Evolutionary conservation across 2,113 vertebrate species (phyloP).

Genomic region (Macquaria australasica): DNA sequence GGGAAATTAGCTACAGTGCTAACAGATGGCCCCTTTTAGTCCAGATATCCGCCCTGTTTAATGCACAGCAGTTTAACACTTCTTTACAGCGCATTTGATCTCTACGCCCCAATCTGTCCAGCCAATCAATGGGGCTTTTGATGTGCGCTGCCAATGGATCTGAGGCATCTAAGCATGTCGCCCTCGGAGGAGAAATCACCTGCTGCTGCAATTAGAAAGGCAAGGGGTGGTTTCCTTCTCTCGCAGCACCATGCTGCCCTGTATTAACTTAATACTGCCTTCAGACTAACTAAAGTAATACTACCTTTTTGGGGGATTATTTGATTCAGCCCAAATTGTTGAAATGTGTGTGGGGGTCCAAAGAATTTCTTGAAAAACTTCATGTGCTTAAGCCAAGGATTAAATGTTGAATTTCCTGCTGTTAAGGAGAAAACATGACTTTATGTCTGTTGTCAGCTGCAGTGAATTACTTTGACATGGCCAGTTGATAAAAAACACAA

Average conservation of each 20-base stretch:
- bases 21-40: conserved; percentile 78
- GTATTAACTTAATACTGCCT: conserved; percentile 9
- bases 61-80: conserved; percentile 79
- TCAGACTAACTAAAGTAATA: background rate
- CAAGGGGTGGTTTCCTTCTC: conserved; percentile 40
- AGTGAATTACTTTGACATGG: background rate
- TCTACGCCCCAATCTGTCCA: conserved; percentile 78
- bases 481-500: background rate
- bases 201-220: conserved; percentile 73
- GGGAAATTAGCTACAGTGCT: conserved; percentile 74
- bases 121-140: conserved; percentile 80
- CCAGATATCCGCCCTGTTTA: conserved; percentile 72
- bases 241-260: conserved; percentile 33
- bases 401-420: background rate
- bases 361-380: background rate
- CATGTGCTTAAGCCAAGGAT: background rate
- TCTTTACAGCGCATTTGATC: conserved; percentile 82
- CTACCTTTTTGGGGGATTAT: background rate
- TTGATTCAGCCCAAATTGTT: background rate
- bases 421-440: conserved; percentile 2
- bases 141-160: conserved; percentile 71
- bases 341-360: background rate
- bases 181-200: conserved; percentile 67
- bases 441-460: background rate
- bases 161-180: conserved; percentile 66